Conservation (phyloP, 2,797 vertebrate genomes). For the Mus caroli region DNA sequence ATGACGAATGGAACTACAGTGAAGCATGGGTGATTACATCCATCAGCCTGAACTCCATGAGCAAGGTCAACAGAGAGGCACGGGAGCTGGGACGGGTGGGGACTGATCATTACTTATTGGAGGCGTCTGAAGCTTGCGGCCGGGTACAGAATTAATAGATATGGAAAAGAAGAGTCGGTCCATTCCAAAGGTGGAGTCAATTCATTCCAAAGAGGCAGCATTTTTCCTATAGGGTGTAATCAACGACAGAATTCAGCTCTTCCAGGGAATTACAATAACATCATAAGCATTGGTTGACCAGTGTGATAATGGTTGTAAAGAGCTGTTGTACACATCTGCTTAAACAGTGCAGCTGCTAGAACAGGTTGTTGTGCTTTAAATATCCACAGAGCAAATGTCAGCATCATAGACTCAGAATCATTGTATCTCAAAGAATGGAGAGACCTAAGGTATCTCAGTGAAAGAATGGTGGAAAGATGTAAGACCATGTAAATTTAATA, state of each 20-base stretch:
- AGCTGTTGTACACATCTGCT: constrained; percentile 48
- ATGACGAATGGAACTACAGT: constrained; percentile 72
- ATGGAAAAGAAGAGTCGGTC: not conserved
- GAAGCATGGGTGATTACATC: constrained; percentile 77
- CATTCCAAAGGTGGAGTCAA: constrained; percentile 69
- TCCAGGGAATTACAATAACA: constrained; percentile 31
- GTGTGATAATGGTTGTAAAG: constrained; percentile 54
- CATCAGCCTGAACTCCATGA: constrained; percentile 63
- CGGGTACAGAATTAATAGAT: constrained; percentile 58
- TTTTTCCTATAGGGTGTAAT: constrained; percentile 46
- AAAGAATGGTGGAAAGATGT: constrained; percentile 3
- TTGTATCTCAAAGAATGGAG: constrained; percentile 64
- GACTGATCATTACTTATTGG: constrained; percentile 45
- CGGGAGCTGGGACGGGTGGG: not conserved
- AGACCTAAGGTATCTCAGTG: constrained; percentile 61
- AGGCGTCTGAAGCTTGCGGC: constrained; percentile 36
- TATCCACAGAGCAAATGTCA: constrained; percentile 76
- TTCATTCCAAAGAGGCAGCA: not conserved
- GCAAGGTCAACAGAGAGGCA: constrained; percentile 58
- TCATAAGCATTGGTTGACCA: constrained; percentile 48
- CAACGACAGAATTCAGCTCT: constrained; percentile 41
- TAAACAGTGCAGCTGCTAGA: constrained; percentile 70
- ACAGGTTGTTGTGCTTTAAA: constrained; percentile 68
- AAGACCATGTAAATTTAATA: not conserved
- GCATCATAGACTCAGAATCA: constrained; percentile 63